phyloP scores from a whole-genome alignment of 2,113 vertebrate genomes.

The Xiphophorus maculatus region DNA sequence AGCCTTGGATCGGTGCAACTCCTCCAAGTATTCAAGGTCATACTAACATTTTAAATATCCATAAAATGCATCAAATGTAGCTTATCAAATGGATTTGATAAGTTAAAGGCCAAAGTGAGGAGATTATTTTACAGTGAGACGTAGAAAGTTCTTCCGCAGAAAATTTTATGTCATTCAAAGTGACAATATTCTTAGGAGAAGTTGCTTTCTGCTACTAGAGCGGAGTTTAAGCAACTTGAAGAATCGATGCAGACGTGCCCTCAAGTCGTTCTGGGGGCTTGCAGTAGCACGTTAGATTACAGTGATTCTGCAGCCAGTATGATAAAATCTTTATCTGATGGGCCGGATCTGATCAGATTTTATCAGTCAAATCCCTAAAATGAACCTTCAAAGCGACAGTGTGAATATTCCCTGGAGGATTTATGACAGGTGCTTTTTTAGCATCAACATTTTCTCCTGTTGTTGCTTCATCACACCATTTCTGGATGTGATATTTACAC shows the following conservation, averaged over 20 bases:
- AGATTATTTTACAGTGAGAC: neutral
- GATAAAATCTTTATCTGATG: neutral
- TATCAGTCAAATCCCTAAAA: neutral
- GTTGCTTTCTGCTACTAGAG: neutral
- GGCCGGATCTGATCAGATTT: neutral
- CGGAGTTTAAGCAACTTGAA: neutral
- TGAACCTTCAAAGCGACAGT: neutral
- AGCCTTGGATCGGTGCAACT: neutral
- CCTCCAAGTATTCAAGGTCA: neutral
- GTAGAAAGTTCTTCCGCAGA: neutral
- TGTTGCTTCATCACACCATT: neutral
- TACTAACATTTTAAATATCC: neutral
- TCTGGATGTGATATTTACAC: constrained; percentile 37
- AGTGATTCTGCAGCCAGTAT: neutral
- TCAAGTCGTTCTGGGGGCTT: neutral
- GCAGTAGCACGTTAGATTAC: neutral
- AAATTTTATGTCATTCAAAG: neutral
- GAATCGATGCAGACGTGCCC: neutral
- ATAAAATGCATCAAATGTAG: neutral
- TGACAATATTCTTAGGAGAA: neutral
- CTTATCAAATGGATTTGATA: too few relatives aligned
- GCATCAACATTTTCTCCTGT: neutral
- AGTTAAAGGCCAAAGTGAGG: too few relatives aligned
- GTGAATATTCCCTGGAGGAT: neutral
- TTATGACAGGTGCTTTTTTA: neutral